phyloP scores from a whole-genome alignment of 2,113 vertebrate genomes.

The Talpa occidentalis region DNA sequence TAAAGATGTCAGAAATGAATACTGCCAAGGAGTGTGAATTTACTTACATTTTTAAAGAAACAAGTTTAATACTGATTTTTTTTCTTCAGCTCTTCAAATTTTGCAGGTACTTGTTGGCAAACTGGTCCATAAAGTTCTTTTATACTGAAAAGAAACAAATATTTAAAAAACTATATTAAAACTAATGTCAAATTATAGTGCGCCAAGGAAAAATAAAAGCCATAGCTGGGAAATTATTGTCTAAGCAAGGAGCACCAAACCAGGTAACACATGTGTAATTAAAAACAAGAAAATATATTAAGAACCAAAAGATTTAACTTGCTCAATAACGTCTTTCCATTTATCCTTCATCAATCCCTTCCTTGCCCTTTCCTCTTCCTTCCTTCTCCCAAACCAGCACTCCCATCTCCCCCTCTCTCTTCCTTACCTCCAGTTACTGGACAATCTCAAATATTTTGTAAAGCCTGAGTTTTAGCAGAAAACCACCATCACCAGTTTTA shows the following conservation, averaged over 20 bases:
- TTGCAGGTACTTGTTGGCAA: constrained; percentile 48
- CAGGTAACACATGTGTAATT: neutral
- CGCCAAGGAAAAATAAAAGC: neutral
- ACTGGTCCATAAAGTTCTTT: constrained; percentile 68
- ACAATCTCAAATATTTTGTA: neutral
- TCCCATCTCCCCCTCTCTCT: too few relatives aligned
- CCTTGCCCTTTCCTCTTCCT: neutral
- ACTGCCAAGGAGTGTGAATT: neutral
- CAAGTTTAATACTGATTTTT: constrained; percentile 53
- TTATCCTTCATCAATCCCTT: neutral
- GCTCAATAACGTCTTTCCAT: neutral
- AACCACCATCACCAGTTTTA: neutral
- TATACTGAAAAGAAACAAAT: constrained; percentile 69
- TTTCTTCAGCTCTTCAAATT: constrained; percentile 58
- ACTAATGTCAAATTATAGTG: constrained; percentile 8
- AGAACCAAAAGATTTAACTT: neutral
- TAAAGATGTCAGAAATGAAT: neutral
- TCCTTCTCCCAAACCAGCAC: neutral
- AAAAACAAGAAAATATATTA: neutral
- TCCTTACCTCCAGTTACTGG: neutral
- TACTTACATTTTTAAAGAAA: constrained; percentile 74
- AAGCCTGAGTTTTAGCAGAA: neutral
- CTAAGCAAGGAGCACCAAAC: neutral
- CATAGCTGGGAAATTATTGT: neutral
- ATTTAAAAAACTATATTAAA: neutral